A percentile compares a stretch with the other conserved stretches of the same genome.
Conservation (phyloP, 1,140 invertebrate species). For the Drosophila jambulina region DNA sequence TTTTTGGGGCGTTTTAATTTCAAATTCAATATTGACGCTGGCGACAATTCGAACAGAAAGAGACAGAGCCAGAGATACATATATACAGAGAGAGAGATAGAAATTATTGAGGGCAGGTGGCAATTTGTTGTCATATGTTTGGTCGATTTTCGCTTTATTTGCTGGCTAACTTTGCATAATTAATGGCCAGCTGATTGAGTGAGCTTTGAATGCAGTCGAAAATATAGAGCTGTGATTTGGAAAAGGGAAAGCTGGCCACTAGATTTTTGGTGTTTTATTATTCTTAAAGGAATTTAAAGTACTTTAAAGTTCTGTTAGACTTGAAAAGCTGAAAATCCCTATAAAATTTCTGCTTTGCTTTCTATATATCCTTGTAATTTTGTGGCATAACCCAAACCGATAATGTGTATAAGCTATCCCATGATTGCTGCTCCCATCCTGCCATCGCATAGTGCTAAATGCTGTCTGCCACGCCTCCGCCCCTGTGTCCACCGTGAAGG, state of each 20-base stretch:
- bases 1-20: slow-evolving; percentile 76
- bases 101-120: slow-evolving; percentile 7
- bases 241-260: slow-evolving; percentile 5
- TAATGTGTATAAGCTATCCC: not conserved
- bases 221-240: slow-evolving; percentile 2
- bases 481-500: slow-evolving; percentile 26
- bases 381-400: not conserved
- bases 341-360: no score
- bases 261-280: not conserved
- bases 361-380: slow-evolving; percentile 1
- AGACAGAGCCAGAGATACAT: not conserved
- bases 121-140: slow-evolving; percentile 73
- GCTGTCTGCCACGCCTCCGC: slow-evolving; percentile 31
- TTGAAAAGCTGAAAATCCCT: no score
- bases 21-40: slow-evolving; percentile 79
- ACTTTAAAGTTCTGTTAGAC: no score
- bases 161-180: slow-evolving; percentile 67
- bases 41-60: slow-evolving; percentile 39
- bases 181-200: slow-evolving; percentile 56
- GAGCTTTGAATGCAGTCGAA: slow-evolving; percentile 9
- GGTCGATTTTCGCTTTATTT: slow-evolving; percentile 70
- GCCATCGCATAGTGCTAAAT: slow-evolving; percentile 34
- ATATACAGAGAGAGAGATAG: not conserved
- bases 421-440: not conserved
- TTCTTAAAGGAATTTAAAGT: not conserved